These are phyloP conservation scores for Luperina nickerlii DNA, from an alignment of 2,888 invertebrate genomes.

Conservation along the genomic window DNA sequence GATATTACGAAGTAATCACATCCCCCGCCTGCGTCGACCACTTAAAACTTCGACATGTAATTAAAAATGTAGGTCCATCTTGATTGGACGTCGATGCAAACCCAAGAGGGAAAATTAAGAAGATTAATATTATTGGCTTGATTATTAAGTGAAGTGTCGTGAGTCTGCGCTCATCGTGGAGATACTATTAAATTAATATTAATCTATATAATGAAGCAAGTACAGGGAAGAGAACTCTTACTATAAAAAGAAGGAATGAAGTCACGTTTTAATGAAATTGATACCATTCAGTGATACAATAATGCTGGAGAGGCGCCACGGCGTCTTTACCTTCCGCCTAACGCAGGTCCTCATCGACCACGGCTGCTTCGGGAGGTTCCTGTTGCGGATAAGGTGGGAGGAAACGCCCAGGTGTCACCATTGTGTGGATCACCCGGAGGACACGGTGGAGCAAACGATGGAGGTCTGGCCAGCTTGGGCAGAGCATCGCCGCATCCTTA, in stretches of 20 bases:
- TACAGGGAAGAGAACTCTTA: background rate
- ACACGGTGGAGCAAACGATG: too few relatives aligned
- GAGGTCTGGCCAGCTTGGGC: too few relatives aligned
- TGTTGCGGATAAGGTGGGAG: too few relatives aligned
- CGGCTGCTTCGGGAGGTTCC: too few relatives aligned
- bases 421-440: too few relatives aligned
- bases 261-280: background rate
- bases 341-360: too few relatives aligned
- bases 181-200: conserved; percentile 26
- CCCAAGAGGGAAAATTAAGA: conserved; percentile 5
- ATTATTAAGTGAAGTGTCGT: conserved; percentile 31
- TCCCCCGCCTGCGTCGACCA: conserved; percentile 2
- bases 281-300: background rate
- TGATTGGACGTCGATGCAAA: conserved; percentile 13
- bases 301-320: too few relatives aligned
- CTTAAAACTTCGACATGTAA: conserved; percentile 47
- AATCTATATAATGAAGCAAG: conserved; percentile 12
- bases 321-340: too few relatives aligned
- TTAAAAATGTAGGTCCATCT: conserved; percentile 48
- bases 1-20: conserved; percentile 50
- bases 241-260: too few relatives aligned
- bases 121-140: conserved; percentile 38
- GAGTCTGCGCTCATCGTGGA: background rate
- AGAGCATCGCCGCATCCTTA: too few relatives aligned
- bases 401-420: too few relatives aligned